Evolutionary conservation across 2,797 vertebrate genomes (phyloP), one percentile per base, ranked within the genome.

Genomic region (Lindbergichthys nudifrons): DNA sequence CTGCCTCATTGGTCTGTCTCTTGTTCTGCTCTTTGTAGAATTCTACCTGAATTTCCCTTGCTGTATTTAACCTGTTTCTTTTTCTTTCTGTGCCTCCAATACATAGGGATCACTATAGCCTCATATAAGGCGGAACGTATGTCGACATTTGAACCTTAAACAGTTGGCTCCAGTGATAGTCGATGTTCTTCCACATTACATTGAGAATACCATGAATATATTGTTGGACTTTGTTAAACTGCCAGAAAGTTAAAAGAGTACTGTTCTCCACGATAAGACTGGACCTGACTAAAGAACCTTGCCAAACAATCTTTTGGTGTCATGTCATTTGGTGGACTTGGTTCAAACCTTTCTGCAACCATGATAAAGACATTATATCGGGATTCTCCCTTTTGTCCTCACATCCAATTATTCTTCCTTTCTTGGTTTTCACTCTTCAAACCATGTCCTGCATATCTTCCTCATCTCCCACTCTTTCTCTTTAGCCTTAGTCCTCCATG

Each of bases 401-500:
- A 4, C 16, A 1, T 5, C 16, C 56, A 18, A 18, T 23, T 30
- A 12, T 56, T 12, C 50, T 56, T 26, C 18, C 14, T 16, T 39
- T 23, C 11, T 41, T 45, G 3, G 5, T 6, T 21, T 64, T 23
- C 16, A 16, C 16, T n/a, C 18, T n/a, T 16, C 16, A 59, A 36
- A 26, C 13, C 23, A 36, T 52, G 10, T 51, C 43, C 15, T n/a
- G 51, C 10, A 13, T 21, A 16, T 5, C 30, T n/a, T 43, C 43
- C 46, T 65, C 23, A 62, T 68, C 65, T 56, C 15, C 12, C 12
- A 36, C 21, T 14, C 1, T 59, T 41, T 36, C 32, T 48, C 57
- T 47, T 62, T 12, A n/a, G 5, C 50, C n/a, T 26, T 10, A 26
- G 32, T 14, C 42, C 52, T 76, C 69, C 53, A 45, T 84, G 61